These are phyloP conservation scores for Heliconius cydno DNA, from an alignment of 2,888 invertebrate genomes.

Conservation along the genomic window DNA sequence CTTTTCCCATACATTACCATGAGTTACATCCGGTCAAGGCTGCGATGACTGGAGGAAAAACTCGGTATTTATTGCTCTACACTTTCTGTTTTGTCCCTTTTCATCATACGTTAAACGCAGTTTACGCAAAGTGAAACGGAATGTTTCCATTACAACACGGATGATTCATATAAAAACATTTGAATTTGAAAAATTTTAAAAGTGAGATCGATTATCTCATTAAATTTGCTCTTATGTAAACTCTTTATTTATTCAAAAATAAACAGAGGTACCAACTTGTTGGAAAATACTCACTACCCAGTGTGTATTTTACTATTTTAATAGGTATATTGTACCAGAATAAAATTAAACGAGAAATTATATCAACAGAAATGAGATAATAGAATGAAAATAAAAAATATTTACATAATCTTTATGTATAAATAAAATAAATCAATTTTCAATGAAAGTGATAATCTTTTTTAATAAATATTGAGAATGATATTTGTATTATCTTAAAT, in stretches of 20 bases:
- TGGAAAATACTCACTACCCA: neutral
- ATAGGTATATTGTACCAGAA: no score
- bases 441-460: conserved; percentile 1
- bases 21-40: conserved; percentile 73
- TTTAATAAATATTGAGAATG: neutral
- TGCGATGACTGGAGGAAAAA: conserved; percentile 70
- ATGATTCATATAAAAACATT: neutral
- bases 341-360: neutral
- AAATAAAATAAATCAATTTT: neutral
- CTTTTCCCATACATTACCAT: conserved; percentile 62
- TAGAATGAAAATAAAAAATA: neutral
- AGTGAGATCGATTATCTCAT: neutral
- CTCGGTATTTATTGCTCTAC: conserved; percentile 31
- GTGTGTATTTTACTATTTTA: neutral
- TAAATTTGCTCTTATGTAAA: neutral
- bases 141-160: conserved; percentile 3
- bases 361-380: neutral
- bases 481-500: neutral
- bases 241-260: neutral
- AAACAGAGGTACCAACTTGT: neutral
- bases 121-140: conserved; percentile 26
- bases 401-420: neutral
- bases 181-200: neutral
- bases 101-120: conserved; percentile 15
- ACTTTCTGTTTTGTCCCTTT: conserved; percentile 47